phyloP scores from a whole-genome alignment of 2,888 invertebrate species.

The Schizotus pectinicornis region DNA sequence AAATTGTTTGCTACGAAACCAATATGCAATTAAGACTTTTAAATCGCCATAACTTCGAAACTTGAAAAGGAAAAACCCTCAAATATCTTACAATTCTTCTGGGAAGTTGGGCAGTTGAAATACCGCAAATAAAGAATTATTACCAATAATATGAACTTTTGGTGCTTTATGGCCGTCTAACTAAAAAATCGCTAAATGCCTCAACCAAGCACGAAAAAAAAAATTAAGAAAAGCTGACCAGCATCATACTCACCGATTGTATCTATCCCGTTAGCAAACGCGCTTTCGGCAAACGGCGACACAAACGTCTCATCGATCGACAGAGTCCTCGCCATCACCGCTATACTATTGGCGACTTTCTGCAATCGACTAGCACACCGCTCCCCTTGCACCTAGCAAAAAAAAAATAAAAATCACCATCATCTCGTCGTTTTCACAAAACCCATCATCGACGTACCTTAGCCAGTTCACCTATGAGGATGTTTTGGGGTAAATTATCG shows the following conservation, averaged over 20 bases:
- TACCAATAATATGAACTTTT: too few relatives aligned
- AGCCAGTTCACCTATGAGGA: slow-evolving; percentile 85
- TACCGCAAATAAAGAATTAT: too few relatives aligned
- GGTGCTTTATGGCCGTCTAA: too few relatives aligned
- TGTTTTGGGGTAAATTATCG: slow-evolving; percentile 93
- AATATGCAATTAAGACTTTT: too few relatives aligned
- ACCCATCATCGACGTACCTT: slow-evolving; percentile 60
- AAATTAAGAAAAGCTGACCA: too few relatives aligned
- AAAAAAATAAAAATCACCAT: slow-evolving; percentile 5
- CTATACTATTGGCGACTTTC: slow-evolving; percentile 91
- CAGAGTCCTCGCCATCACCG: slow-evolving; percentile 92
- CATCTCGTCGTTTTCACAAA: not conserved
- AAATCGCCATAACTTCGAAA: too few relatives aligned
- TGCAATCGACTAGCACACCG: slow-evolving; percentile 79
- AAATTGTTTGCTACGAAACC: not conserved
- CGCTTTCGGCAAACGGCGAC: slow-evolving; percentile 95
- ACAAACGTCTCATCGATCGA: slow-evolving; percentile 94
- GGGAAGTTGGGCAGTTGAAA: too few relatives aligned
- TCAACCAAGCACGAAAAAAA: too few relatives aligned
- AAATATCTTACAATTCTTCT: too few relatives aligned
- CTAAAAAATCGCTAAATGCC: too few relatives aligned
- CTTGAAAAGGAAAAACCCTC: too few relatives aligned
- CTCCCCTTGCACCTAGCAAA: slow-evolving; percentile 66
- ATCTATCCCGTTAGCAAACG: slow-evolving; percentile 90
- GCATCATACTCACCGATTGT: slow-evolving; percentile 81